Base-by-base conservation (phyloP, 2,113 vertebrate genomes). In the Limnothrissa miodon region DNA sequence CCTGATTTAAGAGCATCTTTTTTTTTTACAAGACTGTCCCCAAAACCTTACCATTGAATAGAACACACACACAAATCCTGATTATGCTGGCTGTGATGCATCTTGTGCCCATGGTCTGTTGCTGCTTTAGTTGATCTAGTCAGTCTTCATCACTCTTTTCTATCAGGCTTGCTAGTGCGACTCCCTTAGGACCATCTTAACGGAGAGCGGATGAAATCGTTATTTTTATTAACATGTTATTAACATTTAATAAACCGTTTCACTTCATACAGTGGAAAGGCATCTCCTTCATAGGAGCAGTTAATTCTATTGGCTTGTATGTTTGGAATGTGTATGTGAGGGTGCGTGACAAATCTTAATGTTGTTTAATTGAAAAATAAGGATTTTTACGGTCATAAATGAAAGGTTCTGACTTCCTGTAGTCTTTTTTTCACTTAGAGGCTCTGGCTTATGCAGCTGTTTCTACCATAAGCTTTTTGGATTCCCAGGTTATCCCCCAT, bases 361-460 rank as follows among this genome's bases (percentile, higher is more conserved):
- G 11, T 36, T 36, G 4, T 1, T 1, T 74, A 74, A 74, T 74
- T 70, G 66, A 74, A 74, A 74, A 74, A 36, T 10, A 88, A 25
- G 85, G 45, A 33, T 66, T 87, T 85, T 92, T 90, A 84, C 79
- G 8, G 87, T 85, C 88, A 79, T 91, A 87, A 92, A 92, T 89
- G 82, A 9, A 89, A 90, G 86, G 81, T 85, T 88, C 80, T 45
- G 81, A 17, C 88, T 92, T 91, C 90, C 90, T 82, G 29, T 39
- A 46, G 5, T 42, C 42, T n/a, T 82, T 81, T 89, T 90, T 89
- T 87, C 45, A 13, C 88, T 82, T 39, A 79, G 84, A 74, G 8
- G 56, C 17, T 17, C 33, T 59, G 87, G 85, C 83, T 83, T 51
- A 53, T 85, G 90, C 92, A 93, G 93, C 92, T 93, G 92, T 90